These are phyloP conservation scores for Sitobion miscanthi DNA, from an alignment of 1,140 invertebrate species.

Conservation along the genomic window DNA sequence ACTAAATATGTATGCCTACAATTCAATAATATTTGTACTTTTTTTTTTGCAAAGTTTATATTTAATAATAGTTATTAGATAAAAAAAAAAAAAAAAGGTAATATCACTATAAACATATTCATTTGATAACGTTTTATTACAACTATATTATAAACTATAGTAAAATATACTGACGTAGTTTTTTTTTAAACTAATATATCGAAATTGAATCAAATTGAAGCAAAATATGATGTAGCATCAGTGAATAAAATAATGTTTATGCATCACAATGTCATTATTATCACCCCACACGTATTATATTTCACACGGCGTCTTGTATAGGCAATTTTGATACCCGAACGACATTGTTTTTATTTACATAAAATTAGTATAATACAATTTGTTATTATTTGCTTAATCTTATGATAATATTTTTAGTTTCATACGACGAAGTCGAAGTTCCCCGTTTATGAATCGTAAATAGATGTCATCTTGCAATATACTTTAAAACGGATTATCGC, in stretches of 20 bases:
- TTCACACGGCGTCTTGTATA: not conserved
- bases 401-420: too few species aligned
- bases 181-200: not conserved
- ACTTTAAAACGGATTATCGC: too few species aligned
- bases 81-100: too few species aligned
- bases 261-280: not conserved
- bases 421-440: not conserved
- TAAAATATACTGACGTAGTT: not conserved
- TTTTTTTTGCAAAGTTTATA: too few species aligned
- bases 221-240: not conserved
- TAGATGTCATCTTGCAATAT: too few species aligned
- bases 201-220: not conserved
- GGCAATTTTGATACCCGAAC: not conserved
- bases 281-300: not conserved
- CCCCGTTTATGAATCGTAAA: too few species aligned
- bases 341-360: not conserved
- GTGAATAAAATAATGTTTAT: not conserved
- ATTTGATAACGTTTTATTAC: not conserved
- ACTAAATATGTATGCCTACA: not conserved
- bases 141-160: not conserved
- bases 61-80: too few species aligned
- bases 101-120: too few species aligned
- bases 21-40: not conserved
- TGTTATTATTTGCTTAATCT: not conserved
- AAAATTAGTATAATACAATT: not conserved